Base-by-base conservation (phyloP, 1,140 invertebrate species). In the Drosophila nigromelanica region DNA sequence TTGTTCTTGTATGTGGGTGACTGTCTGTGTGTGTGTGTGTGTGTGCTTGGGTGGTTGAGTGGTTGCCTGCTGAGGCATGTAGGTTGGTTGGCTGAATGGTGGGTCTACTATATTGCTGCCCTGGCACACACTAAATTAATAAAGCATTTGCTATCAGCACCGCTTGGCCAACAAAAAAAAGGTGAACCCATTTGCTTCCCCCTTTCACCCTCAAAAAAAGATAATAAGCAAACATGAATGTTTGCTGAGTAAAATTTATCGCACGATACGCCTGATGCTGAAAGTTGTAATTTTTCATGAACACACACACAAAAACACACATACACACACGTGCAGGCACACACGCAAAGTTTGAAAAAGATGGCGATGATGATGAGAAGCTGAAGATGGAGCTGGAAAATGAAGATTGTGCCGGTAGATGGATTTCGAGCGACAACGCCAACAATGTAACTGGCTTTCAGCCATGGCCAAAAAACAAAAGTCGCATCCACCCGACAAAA, bases 281-380 rank as follows among this genome's bases (percentile, higher is more conserved):
- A 89, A 77, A 89, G 83, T 80, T 83, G 83, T 89, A 89, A 89
- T 89, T 89, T 89, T 89, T 89, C 83, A 89, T 78, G 63, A 63
- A 72, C 62, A 54, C 48, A 55, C 73, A 67, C 47, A 56, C 42
- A 52, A 30, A 40, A 18, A 75, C 52, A 61, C 42, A 48, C 7
- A 11, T 37, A 61, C 12, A 35, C 33, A 35, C 33, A 35, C 8
- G 1, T 6, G 2, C 27, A 0, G 5, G 5, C 27, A 6, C 27
- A 45, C 37, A 45, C 27, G 37, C 64, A 50, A 78, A 76, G 42
- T 14, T 39, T 60, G 35, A 27, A 15, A 14, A 50, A 8, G 47
- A 48, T 39, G 18, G 33, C 42, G 33, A 18, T 21, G 48, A 24
- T 43, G 18, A 24, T 40, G 30, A 51, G 60, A 51, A 69, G 69